Conservation (phyloP, 2,113 vertebrate genomes). For the Cepphus grylle region DNA sequence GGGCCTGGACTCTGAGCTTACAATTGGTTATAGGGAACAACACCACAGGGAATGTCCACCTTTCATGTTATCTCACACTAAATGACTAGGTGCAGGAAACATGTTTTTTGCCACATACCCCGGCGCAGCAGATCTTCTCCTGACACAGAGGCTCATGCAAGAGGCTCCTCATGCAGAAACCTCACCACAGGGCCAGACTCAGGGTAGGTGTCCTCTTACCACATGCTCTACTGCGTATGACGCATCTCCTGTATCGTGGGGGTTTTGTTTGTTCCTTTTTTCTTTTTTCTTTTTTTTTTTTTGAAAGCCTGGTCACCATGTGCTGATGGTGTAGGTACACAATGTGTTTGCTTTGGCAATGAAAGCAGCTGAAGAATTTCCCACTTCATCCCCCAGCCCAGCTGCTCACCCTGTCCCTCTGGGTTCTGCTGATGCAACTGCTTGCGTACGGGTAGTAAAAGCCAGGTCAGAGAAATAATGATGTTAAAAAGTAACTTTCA, state of each 20-base stretch:
- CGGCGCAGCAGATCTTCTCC: background rate
- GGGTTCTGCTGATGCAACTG: background rate
- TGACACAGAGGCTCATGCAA: background rate
- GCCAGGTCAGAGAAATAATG: background rate
- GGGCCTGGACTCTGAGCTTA: background rate
- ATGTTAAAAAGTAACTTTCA: background rate
- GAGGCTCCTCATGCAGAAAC: background rate
- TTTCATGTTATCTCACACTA: background rate
- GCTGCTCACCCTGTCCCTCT: conserved; percentile 37
- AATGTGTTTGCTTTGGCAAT: conserved; percentile 46
- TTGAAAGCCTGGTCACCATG: background rate
- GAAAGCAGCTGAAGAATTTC: conserved; percentile 58
- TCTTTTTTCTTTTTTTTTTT: background rate
- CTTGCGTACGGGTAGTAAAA: background rate
- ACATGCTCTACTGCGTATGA: background rate
- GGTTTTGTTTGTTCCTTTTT: background rate
- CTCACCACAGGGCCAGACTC: background rate
- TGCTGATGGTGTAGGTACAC: conserved; percentile 44
- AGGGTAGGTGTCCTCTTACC: background rate
- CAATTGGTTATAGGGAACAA: background rate
- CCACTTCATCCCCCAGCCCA: conserved; percentile 51
- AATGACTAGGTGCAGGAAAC: background rate
- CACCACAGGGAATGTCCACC: background rate
- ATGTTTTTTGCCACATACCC: background rate
- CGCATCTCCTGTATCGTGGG: background rate